Percentiles rank a stretch among this genome's conserved stretches.
phyloP scores from a whole-genome alignment of 2,113 vertebrate species.

The Procavia capensis region DNA sequence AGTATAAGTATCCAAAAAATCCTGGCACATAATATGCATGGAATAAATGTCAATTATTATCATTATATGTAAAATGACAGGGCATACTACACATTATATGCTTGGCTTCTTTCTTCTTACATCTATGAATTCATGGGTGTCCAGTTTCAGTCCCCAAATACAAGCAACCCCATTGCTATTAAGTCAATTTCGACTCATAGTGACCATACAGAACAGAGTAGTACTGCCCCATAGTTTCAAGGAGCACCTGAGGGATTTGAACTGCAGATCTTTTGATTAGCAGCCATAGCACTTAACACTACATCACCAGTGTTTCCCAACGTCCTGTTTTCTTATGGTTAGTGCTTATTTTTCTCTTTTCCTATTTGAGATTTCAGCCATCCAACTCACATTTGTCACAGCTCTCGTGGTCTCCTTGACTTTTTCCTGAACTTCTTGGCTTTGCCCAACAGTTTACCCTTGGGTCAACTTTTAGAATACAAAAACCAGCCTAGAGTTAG shows the following conservation, averaged over 20 bases:
- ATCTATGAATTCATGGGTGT: neutral
- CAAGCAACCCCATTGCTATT: too few relatives aligned
- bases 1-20: neutral
- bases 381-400: neutral
- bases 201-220: too few relatives aligned
- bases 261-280: too few relatives aligned
- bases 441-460: neutral
- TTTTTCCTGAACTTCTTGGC: neutral
- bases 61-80: neutral
- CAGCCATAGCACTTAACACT: too few relatives aligned
- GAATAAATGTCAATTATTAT: slow-evolving; percentile 11
- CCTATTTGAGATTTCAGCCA: neutral
- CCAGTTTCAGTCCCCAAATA: too few relatives aligned
- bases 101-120: neutral
- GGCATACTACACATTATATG: neutral
- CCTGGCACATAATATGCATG: neutral
- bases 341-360: neutral
- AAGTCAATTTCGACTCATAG: too few relatives aligned
- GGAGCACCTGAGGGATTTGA: too few relatives aligned
- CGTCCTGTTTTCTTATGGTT: neutral
- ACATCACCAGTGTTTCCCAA: too few relatives aligned
- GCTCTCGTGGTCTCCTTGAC: neutral
- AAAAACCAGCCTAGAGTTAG: neutral
- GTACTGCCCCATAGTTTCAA: too few relatives aligned
- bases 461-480: neutral